Conservation (phyloP, 2,888 invertebrate species). For the Belgica antarctica region DNA sequence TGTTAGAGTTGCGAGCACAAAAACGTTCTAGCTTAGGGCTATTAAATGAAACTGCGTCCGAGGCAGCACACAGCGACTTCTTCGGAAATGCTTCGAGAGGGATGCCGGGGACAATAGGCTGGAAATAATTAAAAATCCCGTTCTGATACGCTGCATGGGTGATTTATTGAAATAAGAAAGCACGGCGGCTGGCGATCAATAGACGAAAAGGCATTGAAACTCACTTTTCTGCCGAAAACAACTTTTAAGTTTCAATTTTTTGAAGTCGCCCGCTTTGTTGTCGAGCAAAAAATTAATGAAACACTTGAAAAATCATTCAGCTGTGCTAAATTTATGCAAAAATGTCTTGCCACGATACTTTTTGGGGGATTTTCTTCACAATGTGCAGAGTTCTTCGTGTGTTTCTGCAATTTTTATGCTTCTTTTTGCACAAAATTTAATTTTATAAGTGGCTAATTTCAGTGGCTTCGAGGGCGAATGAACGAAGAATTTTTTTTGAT, state of each 20-base stretch:
- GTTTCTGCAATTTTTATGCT: conserved; percentile 20
- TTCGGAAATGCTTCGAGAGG: conserved; percentile 4
- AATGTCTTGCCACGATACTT: conserved; percentile 3
- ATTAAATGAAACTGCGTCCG: conserved; percentile 25
- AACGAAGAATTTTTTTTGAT: not conserved
- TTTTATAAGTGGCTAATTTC: conserved; percentile 41
- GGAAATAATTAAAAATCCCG: conserved; percentile 2
- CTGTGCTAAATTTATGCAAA: conserved; percentile 42
- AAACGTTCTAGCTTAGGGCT: conserved; percentile 7
- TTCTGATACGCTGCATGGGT: conserved; percentile 14
- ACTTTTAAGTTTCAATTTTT: conserved; percentile 4
- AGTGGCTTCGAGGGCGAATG: conserved; percentile 12
- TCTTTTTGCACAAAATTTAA: conserved; percentile 9
- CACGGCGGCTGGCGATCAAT: not conserved
- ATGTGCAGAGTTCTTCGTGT: conserved; percentile 10
- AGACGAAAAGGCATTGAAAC: not conserved
- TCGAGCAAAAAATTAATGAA: conserved; percentile 29
- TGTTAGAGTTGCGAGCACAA: conserved; percentile 5
- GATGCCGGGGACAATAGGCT: not conserved
- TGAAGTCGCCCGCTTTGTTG: not conserved
- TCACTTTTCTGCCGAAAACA: not conserved
- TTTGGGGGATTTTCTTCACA: conserved; percentile 6
- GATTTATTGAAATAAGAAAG: conserved; percentile 14
- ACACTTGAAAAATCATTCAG: conserved; percentile 41
- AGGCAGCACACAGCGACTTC: not conserved